Conservation (phyloP, 2,113 vertebrate species). For the Peromyscus californicus region DNA sequence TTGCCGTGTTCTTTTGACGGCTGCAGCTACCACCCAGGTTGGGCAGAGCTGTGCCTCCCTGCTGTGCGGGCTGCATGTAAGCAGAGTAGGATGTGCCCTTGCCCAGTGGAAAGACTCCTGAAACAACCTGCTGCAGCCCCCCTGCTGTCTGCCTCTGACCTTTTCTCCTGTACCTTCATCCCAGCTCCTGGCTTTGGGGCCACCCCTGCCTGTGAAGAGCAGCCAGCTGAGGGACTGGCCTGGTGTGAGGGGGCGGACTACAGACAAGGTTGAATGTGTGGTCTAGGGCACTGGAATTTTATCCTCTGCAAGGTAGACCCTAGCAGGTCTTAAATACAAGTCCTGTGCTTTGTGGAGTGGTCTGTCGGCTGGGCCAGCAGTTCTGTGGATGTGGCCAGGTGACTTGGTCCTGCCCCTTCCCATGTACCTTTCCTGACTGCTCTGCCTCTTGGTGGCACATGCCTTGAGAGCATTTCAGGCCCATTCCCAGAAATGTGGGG, state of each 20-base stretch:
- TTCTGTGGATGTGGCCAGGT: not conserved
- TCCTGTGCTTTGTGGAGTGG: not conserved
- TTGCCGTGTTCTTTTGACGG: not conserved
- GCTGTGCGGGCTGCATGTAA: not conserved
- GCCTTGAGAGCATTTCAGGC: not conserved
- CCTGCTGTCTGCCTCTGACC: not conserved
- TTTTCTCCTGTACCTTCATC: not conserved
- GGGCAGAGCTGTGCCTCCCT: not conserved
- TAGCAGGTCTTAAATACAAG: not conserved
- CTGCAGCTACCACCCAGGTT: not conserved
- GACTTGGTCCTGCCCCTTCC: not conserved
- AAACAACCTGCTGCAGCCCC: not conserved
- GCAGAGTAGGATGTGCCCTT: no score
- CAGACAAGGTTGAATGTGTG: not conserved
- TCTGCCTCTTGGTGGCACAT: not conserved
- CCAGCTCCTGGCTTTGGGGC: no score
- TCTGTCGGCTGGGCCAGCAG: not conserved
- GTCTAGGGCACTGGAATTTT: not conserved
- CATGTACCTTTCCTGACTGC: fast-evolving
- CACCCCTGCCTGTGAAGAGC: not conserved
- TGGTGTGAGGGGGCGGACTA: not conserved
- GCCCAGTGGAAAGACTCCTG: not conserved
- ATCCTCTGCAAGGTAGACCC: not conserved
- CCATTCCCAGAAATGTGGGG: not conserved
- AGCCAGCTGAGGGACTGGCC: not conserved